Conservation (phyloP, 2,797 vertebrate genomes). For the Sus cebifrons region DNA sequence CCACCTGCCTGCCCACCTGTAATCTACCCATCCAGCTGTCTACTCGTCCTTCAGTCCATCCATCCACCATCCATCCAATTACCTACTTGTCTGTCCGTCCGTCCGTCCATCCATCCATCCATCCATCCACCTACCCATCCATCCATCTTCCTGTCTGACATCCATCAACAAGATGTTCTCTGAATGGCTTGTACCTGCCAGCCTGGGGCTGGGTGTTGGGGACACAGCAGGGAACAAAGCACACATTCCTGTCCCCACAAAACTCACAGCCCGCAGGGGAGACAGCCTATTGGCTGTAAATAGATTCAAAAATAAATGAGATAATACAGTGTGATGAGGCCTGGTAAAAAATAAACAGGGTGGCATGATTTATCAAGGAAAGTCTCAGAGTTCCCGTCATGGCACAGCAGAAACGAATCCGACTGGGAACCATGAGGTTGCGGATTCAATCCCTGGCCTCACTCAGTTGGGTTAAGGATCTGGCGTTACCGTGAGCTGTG, state of each 20-base stretch:
- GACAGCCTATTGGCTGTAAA: background rate
- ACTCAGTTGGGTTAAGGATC: too few species aligned
- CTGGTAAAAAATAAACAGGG: background rate
- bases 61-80: too few species aligned
- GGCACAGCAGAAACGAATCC: too few species aligned
- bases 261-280: background rate
- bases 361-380: background rate
- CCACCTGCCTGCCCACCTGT: too few species aligned
- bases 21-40: too few species aligned
- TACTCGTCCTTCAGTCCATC: too few species aligned
- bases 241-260: background rate
- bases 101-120: rapidly evolving
- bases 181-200: background rate
- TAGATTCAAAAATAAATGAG: background rate
- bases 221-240: background rate
- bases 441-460: too few species aligned
- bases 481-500: too few species aligned
- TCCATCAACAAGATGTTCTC: background rate
- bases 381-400: background rate
- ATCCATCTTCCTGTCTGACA: too few species aligned
- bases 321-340: background rate
- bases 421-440: too few species aligned
- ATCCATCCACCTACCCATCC: background rate
- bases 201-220: too few species aligned
- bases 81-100: too few species aligned